phyloP scores from a whole-genome alignment of 2,888 invertebrate species.

The Strigamia maritima region DNA sequence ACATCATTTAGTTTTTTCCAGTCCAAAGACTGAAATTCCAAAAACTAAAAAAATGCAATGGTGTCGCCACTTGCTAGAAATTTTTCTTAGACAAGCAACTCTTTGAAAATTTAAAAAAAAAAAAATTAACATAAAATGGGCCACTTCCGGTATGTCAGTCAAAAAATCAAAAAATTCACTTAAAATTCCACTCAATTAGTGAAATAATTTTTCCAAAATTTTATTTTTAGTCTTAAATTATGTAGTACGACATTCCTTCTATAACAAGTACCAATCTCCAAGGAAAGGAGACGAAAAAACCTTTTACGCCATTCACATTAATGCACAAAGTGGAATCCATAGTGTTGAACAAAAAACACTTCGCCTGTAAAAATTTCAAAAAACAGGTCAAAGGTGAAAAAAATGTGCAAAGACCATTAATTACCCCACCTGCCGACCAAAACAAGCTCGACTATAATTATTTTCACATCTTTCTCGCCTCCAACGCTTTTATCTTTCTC shows the following conservation, averaged over 20 bases:
- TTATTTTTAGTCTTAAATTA: too few species aligned
- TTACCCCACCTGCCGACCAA: constrained; percentile 29
- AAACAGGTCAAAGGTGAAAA: constrained; percentile 27
- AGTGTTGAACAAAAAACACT: background rate
- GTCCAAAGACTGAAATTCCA: too few species aligned
- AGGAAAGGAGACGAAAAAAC: background rate
- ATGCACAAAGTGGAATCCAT: background rate
- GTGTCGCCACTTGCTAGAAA: too few species aligned
- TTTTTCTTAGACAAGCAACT: too few species aligned
- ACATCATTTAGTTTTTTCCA: too few species aligned
- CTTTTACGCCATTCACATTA: background rate
- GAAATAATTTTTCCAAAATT: too few species aligned
- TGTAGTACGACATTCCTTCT: background rate
- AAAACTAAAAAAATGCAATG: too few species aligned
- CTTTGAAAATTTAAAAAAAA: too few species aligned
- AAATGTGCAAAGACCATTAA: constrained; percentile 15
- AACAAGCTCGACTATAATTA: constrained; percentile 21
- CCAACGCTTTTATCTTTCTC: constrained; percentile 16
- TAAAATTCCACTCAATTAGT: too few species aligned
- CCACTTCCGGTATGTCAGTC: too few species aligned
- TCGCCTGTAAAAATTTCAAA: background rate
- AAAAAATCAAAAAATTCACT: too few species aligned
- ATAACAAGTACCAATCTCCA: background rate
- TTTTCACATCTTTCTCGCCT: constrained; percentile 19
- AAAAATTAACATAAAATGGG: too few species aligned